Evolutionary conservation across 2,113 vertebrate genomes (phyloP).

Genomic region (Siphamia tubifer): DNA sequence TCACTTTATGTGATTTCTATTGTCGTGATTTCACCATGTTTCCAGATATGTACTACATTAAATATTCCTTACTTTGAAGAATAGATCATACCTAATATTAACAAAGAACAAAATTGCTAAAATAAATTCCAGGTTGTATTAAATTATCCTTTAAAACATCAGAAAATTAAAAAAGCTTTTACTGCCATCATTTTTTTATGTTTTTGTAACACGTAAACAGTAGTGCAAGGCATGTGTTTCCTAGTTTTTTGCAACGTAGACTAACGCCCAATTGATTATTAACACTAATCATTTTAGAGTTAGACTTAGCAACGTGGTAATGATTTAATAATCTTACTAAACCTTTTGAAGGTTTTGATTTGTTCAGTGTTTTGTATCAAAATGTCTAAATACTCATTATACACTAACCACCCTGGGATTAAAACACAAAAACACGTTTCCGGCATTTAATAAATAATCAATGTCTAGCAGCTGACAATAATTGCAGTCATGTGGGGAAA

Average conservation of each 20-base stretch:
- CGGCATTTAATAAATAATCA: background rate
- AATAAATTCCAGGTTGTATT: too few species aligned
- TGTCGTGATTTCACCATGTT: too few species aligned
- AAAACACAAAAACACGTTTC: background rate
- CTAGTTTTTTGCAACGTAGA: background rate
- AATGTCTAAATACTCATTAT: slow-evolving; percentile 50
- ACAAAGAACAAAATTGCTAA: too few species aligned
- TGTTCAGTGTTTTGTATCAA: slow-evolving; percentile 63
- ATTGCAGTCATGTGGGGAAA: slow-evolving; percentile 9
- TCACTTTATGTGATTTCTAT: too few species aligned
- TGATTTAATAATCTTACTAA: slow-evolving; percentile 28
- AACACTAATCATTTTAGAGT: slow-evolving; percentile 1
- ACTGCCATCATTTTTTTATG: background rate
- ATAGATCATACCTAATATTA: too few species aligned
- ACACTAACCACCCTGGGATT: slow-evolving; percentile 3
- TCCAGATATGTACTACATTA: too few species aligned
- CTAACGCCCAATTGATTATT: background rate
- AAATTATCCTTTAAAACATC: background rate
- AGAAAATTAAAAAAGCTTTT: background rate
- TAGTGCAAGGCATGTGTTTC: slow-evolving; percentile 22
- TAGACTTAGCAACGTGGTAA: background rate
- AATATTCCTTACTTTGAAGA: too few species aligned
- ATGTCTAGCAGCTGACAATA: background rate
- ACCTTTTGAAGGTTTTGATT: slow-evolving; percentile 49
- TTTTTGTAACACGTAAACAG: background rate